phyloP scores from a whole-genome alignment of 1,140 invertebrate genomes.

The Nilaparvata lugens region DNA sequence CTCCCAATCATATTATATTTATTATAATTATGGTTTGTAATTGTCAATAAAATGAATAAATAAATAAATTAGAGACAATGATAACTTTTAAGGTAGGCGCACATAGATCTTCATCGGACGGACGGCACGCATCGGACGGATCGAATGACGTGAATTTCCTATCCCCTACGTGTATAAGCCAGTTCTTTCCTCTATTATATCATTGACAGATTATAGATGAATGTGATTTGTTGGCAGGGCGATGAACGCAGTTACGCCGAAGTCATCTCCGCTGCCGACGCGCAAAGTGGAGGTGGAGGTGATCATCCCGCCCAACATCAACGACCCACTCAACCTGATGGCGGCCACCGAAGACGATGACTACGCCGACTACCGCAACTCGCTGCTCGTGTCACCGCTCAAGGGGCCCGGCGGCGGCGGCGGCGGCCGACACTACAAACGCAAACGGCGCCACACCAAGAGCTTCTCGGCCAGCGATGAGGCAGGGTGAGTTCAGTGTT shows the following conservation, averaged over 20 bases:
- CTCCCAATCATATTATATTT: too few relatives aligned
- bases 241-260: conserved; percentile 79
- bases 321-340: conserved; percentile 76
- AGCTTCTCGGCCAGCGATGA: conserved; percentile 32
- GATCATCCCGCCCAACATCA: conserved; percentile 84
- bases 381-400: conserved; percentile 53
- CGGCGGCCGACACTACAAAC: conserved; percentile 41
- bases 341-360: conserved; percentile 57
- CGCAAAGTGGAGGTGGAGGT: conserved; percentile 78
- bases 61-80: too few relatives aligned
- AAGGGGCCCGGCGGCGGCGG: conserved; percentile 47
- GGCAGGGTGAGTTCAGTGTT: conserved; percentile 8
- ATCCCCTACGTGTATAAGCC: too few relatives aligned
- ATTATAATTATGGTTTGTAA: too few relatives aligned
- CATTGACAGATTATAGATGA: too few relatives aligned
- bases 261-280: conserved; percentile 79
- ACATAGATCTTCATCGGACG: too few relatives aligned
- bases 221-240: too few relatives aligned
- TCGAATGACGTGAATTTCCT: too few relatives aligned
- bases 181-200: too few relatives aligned
- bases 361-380: conserved; percentile 54
- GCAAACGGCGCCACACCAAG: conserved; percentile 34
- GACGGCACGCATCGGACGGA: too few relatives aligned
- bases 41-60: too few relatives aligned
- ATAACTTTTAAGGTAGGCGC: too few relatives aligned